Conservation (phyloP, 1,140 invertebrate species). For the Teleogryllus occipitalis region DNA sequence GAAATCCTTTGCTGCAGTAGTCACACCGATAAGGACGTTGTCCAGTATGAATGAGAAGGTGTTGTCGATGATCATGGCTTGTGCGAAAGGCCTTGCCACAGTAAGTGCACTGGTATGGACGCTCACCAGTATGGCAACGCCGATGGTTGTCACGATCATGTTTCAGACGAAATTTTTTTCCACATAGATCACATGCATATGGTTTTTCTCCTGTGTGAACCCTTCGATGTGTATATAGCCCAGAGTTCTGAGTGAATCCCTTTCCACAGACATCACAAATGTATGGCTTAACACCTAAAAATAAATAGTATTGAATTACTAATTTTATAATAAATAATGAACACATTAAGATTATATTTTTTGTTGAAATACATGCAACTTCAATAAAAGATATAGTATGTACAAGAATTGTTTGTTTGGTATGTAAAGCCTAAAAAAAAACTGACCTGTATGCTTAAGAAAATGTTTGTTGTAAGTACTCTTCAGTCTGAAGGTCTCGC, state of each 20-base stretch:
- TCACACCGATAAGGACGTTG: conserved; percentile 44
- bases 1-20: conserved; percentile 49
- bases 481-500: conserved; percentile 29
- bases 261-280: conserved; percentile 43
- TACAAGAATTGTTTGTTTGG: background rate
- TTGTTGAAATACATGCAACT: background rate
- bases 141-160: conserved; percentile 26
- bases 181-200: conserved; percentile 34
- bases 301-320: background rate
- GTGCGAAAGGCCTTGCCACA: conserved; percentile 40
- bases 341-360: background rate
- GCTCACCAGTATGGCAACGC: conserved; percentile 44
- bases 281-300: conserved; percentile 37
- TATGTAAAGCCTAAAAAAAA: background rate
- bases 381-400: background rate
- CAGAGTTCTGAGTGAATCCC: conserved; percentile 43
- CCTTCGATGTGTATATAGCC: conserved; percentile 41
- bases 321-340: background rate
- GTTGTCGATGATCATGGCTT: conserved; percentile 13
- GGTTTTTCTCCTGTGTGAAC: conserved; percentile 50
- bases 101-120: conserved; percentile 41
- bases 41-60: conserved; percentile 14
- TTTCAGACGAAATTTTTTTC: conserved; percentile 25
- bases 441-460: conserved; percentile 25
- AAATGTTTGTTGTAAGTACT: conserved; percentile 29